A percentile compares a stretch with the other conserved stretches of the same genome.
Evolutionary conservation across 2,113 vertebrate species (phyloP).

Genomic region (Myodes glareolus): DNA sequence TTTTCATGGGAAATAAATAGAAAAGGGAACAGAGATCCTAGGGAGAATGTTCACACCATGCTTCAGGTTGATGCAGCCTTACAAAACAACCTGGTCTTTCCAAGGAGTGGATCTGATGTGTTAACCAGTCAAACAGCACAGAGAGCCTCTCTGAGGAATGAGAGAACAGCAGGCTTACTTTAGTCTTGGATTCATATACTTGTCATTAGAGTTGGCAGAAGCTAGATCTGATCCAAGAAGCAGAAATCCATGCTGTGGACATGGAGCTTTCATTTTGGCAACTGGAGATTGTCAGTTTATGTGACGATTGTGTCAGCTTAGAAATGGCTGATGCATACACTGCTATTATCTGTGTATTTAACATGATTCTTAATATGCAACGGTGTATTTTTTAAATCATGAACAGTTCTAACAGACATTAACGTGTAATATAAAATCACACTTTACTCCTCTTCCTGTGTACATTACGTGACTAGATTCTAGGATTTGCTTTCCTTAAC

Average conservation of each 20-base stretch:
- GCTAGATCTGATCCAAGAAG: too few relatives aligned
- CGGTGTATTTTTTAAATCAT: neutral
- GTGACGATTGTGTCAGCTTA: neutral
- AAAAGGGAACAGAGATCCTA: neutral
- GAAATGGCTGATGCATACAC: neutral
- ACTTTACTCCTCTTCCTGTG: neutral
- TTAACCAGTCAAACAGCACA: neutral
- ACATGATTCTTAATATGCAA: neutral
- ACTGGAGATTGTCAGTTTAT: neutral
- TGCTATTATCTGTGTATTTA: neutral
- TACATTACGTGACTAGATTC: neutral
- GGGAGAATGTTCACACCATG: neutral
- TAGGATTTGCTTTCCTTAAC: neutral
- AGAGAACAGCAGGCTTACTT: neutral
- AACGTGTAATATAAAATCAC: neutral
- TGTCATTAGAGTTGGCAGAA: too few relatives aligned
- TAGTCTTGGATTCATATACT: neutral
- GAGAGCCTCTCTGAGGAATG: neutral
- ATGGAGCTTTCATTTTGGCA: neutral
- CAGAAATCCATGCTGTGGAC: neutral
- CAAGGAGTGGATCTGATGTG: neutral
- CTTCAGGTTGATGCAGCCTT: neutral
- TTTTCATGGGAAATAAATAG: neutral
- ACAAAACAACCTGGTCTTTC: neutral
- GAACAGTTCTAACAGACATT: neutral